Conservation (phyloP, 2,113 vertebrate genomes). For the Petrocephalus zakoni region DNA sequence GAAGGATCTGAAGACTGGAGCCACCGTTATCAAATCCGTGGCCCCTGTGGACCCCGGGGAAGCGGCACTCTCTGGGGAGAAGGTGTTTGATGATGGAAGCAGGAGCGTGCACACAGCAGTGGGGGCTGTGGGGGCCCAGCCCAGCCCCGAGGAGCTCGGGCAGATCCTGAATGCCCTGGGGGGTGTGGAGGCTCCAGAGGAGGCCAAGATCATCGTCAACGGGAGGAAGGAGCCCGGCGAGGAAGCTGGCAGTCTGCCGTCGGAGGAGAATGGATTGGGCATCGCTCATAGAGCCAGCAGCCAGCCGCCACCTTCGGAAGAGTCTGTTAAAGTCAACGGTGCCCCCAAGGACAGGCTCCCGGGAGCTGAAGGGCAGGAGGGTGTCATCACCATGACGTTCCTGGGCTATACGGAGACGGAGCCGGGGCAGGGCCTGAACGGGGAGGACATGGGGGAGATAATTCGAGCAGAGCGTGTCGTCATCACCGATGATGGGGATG, state of each 20-base stretch:
- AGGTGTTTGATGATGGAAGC: slow-evolving; percentile 54
- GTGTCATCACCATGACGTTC: slow-evolving; percentile 54
- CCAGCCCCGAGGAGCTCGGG: slow-evolving; percentile 47
- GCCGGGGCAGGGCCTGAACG: slow-evolving; percentile 3
- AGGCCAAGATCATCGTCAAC: slow-evolving; percentile 38
- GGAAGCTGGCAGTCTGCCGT: neutral
- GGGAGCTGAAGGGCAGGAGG: slow-evolving; percentile 17
- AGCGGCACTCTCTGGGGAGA: neutral
- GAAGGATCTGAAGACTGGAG: slow-evolving; percentile 51
- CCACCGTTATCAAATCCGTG: slow-evolving; percentile 45
- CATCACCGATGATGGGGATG: slow-evolving; percentile 49
- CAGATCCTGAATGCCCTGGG: slow-evolving; percentile 48
- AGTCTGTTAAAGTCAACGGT: slow-evolving; percentile 30
- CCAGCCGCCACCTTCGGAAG: slow-evolving; percentile 10
- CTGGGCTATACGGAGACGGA: slow-evolving; percentile 48
- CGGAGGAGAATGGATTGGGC: neutral
- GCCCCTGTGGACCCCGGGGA: slow-evolving; percentile 36
- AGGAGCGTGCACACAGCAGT: slow-evolving; percentile 46
- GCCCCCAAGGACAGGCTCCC: neutral
- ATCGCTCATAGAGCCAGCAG: neutral
- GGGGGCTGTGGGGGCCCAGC: slow-evolving; percentile 23
- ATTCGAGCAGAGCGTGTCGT: slow-evolving; percentile 57
- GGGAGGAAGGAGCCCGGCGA: slow-evolving; percentile 27
- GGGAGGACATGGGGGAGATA: slow-evolving; percentile 32
- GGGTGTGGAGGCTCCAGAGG: slow-evolving; percentile 46